These are phyloP conservation scores for Conops quadrifasciatus DNA, from an alignment of 2,888 invertebrate species.

Conservation along the genomic window DNA sequence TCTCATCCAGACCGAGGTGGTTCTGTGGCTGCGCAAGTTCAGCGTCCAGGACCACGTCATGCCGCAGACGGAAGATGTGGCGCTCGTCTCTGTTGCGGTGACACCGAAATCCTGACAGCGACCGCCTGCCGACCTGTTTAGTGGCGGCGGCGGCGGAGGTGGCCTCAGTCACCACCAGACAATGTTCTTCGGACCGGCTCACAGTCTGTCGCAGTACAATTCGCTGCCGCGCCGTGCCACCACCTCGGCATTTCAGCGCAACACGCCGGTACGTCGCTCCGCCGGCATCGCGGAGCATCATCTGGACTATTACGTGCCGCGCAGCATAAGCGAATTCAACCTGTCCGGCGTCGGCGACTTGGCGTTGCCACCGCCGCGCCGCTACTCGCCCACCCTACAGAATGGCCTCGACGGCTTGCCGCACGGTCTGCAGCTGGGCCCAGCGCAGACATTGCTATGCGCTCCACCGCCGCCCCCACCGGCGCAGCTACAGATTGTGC, in stretches of 20 bases:
- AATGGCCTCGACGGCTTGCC: constrained; percentile 51
- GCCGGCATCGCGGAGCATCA: constrained; percentile 71
- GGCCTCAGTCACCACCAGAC: constrained; percentile 59
- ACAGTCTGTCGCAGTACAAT: constrained; percentile 68
- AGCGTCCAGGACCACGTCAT: constrained; percentile 62
- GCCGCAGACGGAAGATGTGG: constrained; percentile 67
- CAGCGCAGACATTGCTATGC: constrained; percentile 60
- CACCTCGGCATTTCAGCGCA: constrained; percentile 70
- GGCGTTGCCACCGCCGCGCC: constrained; percentile 66
- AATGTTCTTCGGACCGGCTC: constrained; percentile 64
- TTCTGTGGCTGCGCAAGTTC: constrained; percentile 65
- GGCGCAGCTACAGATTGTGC: constrained; percentile 60
- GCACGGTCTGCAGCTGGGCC: constrained; percentile 57
- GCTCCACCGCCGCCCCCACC: constrained; percentile 56
- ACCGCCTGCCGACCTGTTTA: constrained; percentile 61
- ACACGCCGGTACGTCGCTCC: constrained; percentile 73
- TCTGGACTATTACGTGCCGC: constrained; percentile 84
- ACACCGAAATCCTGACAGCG: constrained; percentile 71
- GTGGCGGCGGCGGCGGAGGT: constrained; percentile 58
- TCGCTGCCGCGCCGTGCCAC: constrained; percentile 68
- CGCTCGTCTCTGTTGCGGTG: constrained; percentile 68
- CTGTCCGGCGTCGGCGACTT: constrained; percentile 73
- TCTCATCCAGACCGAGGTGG: constrained; percentile 81
- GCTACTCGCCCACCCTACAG: constrained; percentile 59
- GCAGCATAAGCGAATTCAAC: constrained; percentile 85